Percentiles rank a stretch among this genome's conserved stretches.
Evolutionary conservation across 1,140 invertebrate genomes (phyloP).

Genomic region (Centruroides sculpturatus): DNA sequence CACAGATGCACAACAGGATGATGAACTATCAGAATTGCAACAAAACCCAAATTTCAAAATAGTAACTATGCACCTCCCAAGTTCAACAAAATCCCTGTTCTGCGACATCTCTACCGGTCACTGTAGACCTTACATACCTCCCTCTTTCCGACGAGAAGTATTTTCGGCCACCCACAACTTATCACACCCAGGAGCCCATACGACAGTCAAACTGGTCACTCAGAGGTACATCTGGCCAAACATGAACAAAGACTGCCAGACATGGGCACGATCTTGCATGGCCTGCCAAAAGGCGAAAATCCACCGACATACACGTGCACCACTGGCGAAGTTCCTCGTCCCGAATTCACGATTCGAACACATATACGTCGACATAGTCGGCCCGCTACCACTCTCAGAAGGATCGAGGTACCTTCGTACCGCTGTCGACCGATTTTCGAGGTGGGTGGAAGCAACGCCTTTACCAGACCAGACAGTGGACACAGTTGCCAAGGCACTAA

Average conservation of each 20-base stretch:
- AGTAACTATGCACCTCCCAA: neutral
- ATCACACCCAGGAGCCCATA: neutral
- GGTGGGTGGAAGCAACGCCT: conserved; percentile 31
- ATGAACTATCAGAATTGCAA: no score
- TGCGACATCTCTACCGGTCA: conserved; percentile 5
- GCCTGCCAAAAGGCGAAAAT: conserved; percentile 11
- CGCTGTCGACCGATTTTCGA: conserved; percentile 29
- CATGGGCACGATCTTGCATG: conserved; percentile 1
- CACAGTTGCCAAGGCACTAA: conserved; percentile 24
- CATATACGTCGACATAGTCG: conserved; percentile 36
- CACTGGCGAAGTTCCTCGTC: conserved; percentile 2
- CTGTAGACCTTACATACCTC: conserved; percentile 3
- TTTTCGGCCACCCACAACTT: conserved; percentile 6
- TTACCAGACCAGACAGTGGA: conserved; percentile 26
- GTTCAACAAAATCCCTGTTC: neutral
- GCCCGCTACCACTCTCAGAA: conserved; percentile 26
- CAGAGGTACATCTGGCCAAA: conserved; percentile 8
- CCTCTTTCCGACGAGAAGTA: neutral
- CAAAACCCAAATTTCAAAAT: neutral
- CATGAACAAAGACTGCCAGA: conserved; percentile 2
- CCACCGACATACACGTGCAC: conserved; percentile 5
- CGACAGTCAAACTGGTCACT: conserved; percentile 1
- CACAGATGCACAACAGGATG: no score
- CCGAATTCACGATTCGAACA: conserved; percentile 23
- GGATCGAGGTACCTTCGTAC: conserved; percentile 30